A percentile compares a stretch with the other conserved stretches of the same genome.
Evolutionary conservation across 2,113 vertebrate genomes (phyloP).

Genomic region (Illadopsis cleaveri): DNA sequence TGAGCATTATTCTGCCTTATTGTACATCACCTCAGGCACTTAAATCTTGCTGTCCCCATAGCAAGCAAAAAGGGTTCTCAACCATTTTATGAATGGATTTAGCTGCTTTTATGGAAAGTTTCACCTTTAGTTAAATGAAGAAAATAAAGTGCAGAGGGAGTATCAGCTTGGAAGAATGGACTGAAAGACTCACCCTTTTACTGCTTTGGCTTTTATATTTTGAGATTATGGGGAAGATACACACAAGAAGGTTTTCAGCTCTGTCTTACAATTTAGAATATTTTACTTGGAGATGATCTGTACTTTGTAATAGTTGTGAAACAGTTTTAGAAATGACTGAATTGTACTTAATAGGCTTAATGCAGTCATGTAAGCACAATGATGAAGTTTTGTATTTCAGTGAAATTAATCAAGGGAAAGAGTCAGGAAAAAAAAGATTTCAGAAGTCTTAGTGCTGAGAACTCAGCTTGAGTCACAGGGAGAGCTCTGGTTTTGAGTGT

Average conservation of each 20-base stretch:
- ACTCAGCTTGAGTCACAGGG: not conserved
- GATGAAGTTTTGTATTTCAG: not conserved
- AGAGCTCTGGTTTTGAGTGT: constrained; percentile 20
- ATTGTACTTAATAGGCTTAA: not conserved
- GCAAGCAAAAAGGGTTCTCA: not conserved
- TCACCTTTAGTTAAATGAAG: not conserved
- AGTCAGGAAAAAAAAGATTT: not conserved
- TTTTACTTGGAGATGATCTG: not conserved
- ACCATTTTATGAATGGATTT: not conserved
- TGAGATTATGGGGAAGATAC: not conserved
- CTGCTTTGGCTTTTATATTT: not conserved
- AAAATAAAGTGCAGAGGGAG: not conserved
- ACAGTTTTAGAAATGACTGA: not conserved
- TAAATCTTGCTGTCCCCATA: not conserved
- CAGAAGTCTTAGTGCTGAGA: not conserved
- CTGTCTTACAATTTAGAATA: not conserved
- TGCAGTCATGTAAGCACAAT: not conserved
- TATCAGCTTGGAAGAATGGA: not conserved
- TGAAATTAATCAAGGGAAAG: not conserved
- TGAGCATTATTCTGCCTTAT: not conserved
- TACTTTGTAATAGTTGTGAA: not conserved
- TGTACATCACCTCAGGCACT: not conserved
- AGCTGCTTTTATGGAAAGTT: not conserved
- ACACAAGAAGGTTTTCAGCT: not conserved
- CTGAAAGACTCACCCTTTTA: not conserved